These are phyloP conservation scores for Alaudala cheleensis DNA, from an alignment of 2,113 vertebrate genomes.

Conservation along the genomic window DNA sequence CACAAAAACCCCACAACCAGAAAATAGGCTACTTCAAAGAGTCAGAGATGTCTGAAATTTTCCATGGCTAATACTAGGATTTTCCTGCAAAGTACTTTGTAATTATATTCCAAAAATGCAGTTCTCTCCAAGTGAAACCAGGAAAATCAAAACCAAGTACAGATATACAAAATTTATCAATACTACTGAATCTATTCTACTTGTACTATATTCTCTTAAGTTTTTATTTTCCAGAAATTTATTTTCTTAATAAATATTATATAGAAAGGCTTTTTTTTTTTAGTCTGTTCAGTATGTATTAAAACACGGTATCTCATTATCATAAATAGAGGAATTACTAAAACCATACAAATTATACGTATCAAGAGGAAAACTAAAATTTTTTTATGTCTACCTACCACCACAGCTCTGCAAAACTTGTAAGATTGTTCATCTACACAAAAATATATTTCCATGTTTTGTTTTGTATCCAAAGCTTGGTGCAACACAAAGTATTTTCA, in stretches of 20 bases:
- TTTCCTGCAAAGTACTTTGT: not conserved
- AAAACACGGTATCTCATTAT: not conserved
- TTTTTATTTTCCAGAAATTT: not conserved
- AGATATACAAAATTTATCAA: not conserved
- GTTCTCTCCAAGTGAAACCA: not conserved
- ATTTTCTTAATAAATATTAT: not conserved
- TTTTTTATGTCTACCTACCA: not conserved
- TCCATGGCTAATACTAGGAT: not conserved
- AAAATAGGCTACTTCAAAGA: not conserved
- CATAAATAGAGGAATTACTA: not conserved
- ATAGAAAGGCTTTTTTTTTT: not conserved
- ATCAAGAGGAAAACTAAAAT: not conserved
- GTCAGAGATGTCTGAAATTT: not conserved
- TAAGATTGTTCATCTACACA: not conserved
- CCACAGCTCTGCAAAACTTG: not conserved
- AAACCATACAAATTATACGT: not conserved
- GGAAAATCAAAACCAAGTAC: not conserved
- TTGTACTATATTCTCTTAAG: not conserved
- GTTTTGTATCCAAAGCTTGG: not conserved
- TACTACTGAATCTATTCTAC: not conserved
- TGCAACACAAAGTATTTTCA: not conserved
- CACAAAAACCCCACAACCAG: not conserved
- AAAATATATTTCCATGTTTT: rapidly evolving
- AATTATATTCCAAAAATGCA: not conserved
- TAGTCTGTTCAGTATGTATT: not conserved